Percentiles rank a stretch among this genome's conserved stretches.
phyloP scores from a whole-genome alignment of 53 echinoderm and acorn worm species.

The Mesocentrotus franciscanus region DNA sequence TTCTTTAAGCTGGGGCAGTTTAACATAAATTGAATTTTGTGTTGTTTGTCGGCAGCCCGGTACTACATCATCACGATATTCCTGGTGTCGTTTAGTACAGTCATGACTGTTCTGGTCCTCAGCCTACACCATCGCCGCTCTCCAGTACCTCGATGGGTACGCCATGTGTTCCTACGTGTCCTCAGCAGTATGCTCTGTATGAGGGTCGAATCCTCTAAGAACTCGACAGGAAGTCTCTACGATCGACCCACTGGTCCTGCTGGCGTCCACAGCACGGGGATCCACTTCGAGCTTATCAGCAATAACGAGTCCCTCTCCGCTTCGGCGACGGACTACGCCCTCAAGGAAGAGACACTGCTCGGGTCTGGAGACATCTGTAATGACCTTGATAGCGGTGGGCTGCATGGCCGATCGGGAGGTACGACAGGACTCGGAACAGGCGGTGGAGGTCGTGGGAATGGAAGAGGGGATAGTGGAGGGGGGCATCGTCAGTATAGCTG shows the following conservation, averaged over 20 bases:
- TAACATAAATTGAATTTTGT: background rate
- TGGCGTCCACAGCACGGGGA: slow-evolving; percentile 24
- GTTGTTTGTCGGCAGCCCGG: slow-evolving; percentile 74
- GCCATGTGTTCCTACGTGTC: slow-evolving; percentile 85
- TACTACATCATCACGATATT: slow-evolving; percentile 97
- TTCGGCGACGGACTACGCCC: background rate
- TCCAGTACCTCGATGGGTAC: slow-evolving; percentile 90
- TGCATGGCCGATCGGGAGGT: background rate
- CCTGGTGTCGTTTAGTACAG: slow-evolving; percentile 92
- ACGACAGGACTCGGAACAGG: background rate
- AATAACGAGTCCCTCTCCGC: slow-evolving; percentile 21
- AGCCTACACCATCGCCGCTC: slow-evolving; percentile 93
- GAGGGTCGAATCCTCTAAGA: slow-evolving; percentile 29
- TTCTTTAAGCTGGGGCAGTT: background rate
- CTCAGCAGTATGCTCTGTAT: slow-evolving; percentile 91
- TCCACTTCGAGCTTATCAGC: slow-evolving; percentile 80
- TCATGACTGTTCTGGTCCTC: slow-evolving; percentile 94
- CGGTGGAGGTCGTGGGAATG: background rate
- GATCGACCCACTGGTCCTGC: slow-evolving; percentile 28
- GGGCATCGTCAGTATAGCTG: background rate
- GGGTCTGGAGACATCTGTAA: background rate
- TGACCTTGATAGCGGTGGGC: slow-evolving; percentile 18
- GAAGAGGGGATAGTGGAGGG: background rate
- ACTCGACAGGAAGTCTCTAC: slow-evolving; percentile 43
- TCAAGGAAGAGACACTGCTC: slow-evolving; percentile 42